Evolutionary conservation across 64 coral and sea anemone genomes (phyloP), one percentile per base, ranked within the genome.

Genomic region (Trachythela sp.): DNA sequence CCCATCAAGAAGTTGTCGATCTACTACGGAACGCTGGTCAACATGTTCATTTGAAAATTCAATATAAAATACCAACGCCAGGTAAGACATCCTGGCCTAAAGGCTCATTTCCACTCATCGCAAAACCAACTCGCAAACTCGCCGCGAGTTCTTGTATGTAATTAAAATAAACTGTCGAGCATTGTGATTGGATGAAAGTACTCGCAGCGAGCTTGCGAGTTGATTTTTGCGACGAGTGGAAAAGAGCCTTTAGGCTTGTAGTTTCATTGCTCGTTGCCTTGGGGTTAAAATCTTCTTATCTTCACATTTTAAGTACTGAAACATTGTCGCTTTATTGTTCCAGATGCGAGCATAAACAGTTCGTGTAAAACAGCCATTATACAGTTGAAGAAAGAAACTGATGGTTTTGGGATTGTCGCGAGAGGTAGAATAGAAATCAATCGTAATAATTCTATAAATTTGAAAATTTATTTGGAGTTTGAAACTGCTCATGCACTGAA

Each of bases 31-130:
- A 80, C 30, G 75, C 75, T 80, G 75, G 75, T 30, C 75, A 80
- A 37, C 75, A 80, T 80, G 75, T 80, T 80, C 75, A 80, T 36
- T 39, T 80, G 9, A 80, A 80, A 37, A 80, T 80, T 37, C 75
- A 80, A 2, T 80, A 80, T 36, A 80, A 80, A 39, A 80, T 80
- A 10, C 75, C 75, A 37, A 80, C 13, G 9, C 4, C 14, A 80
- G 75, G 75, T 80, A 18, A 80, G 56, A 59, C 7, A 35, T 13
- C 11, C 8, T 39, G 33, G 35, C 10, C 8, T 35, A n/a, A n/a
- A n/a, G n/a, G n/a, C n/a, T n/a, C n/a, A n/a, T n/a, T n/a, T n/a
- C n/a, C n/a, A n/a, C n/a, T n/a, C n/a, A n/a, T n/a, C n/a, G n/a
- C n/a, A n/a, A n/a, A n/a, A n/a, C n/a, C n/a, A n/a, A n/a, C n/a